Base-by-base conservation (phyloP, 2,113 vertebrate genomes). In the Etia nguti region DNA sequence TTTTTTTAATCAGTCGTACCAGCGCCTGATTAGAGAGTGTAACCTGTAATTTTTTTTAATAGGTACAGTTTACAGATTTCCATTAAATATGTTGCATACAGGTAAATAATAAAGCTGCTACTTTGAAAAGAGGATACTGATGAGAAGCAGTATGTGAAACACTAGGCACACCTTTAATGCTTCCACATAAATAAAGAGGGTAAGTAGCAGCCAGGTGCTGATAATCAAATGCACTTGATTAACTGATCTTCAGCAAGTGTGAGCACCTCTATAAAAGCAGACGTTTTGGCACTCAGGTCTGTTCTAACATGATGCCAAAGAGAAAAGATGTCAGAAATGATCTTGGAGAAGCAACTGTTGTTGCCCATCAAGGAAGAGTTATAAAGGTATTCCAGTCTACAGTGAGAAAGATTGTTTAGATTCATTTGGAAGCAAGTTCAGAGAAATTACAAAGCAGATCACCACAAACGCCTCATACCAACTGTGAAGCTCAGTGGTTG, bases 111-210 rank as follows among this genome's bases (percentile, higher is more conserved):
- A 46, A 73, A 73, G 38, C 36, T 46, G 38, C 68, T 73, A 24
- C 5, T 73, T 26, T 73, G 22, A 46, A 46, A 46, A 46, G 65
- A 73, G 65, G 38, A 2, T 24, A 43, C 41, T 0, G 31, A 65
- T 65, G 34, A 1, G 2, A 65, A 65, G 60, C 60, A 0, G 18
- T 65, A 0, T 29, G 41, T 46, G 68, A 26, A 73, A 29, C 22
- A 0, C 68, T 29, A 75, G 11, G 22, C 43, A 75, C 16, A 48
- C 0, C 5, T 26, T 18, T 73, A 46, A 12, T 26, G 41, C 41
- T 73, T 73, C 68, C 22, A 26, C 0, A 73, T 16, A 43, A 73
- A 26, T 41, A 1, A 26, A 26, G 22, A 73, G 22, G 0, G 8
- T 46, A 46, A 29, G 22, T 7, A 20, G 60, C 60, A 65, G 60